A percentile compares a stretch with the other conserved stretches of the same genome.
Evolutionary conservation across 2,797 vertebrate genomes (phyloP).

Genomic region (Pteronotus mesoamericanus): DNA sequence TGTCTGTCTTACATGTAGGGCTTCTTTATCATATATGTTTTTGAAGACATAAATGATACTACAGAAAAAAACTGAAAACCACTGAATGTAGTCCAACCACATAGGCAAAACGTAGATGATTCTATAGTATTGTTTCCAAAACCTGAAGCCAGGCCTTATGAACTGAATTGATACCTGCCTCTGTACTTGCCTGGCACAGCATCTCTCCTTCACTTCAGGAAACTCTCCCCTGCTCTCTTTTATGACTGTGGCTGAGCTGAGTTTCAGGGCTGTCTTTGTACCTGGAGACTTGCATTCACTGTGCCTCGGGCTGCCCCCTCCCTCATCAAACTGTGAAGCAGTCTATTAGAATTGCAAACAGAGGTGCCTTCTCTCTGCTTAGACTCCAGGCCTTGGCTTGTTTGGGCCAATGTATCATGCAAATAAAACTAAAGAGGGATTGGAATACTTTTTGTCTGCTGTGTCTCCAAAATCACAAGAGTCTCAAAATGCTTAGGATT

Average conservation of each 20-base stretch:
- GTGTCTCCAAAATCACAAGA: conserved; percentile 77
- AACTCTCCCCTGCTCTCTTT: background rate
- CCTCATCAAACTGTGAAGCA: conserved; percentile 74
- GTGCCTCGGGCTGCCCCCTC: conserved; percentile 70
- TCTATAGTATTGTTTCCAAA: background rate
- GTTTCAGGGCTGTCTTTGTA: conserved; percentile 13
- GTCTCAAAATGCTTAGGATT: conserved; percentile 74
- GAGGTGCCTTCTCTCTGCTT: conserved; percentile 65
- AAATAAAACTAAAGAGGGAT: conserved; percentile 80
- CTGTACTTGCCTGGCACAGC: background rate
- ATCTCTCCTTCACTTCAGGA: background rate
- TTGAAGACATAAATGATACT: background rate
- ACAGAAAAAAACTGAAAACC: background rate
- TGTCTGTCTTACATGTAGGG: background rate
- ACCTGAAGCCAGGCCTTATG: background rate
- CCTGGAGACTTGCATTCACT: conserved; percentile 47
- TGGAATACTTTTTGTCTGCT: conserved; percentile 80
- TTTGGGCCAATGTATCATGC: conserved; percentile 79
- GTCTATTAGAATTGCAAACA: conserved; percentile 69
- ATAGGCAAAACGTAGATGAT: background rate
- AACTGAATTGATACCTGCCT: background rate
- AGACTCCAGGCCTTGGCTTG: conserved; percentile 74
- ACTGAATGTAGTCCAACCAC: background rate
- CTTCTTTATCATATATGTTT: background rate
- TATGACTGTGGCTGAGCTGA: background rate